Evolutionary conservation across 2,797 vertebrate genomes (phyloP).

Genomic region (Argya squamiceps): DNA sequence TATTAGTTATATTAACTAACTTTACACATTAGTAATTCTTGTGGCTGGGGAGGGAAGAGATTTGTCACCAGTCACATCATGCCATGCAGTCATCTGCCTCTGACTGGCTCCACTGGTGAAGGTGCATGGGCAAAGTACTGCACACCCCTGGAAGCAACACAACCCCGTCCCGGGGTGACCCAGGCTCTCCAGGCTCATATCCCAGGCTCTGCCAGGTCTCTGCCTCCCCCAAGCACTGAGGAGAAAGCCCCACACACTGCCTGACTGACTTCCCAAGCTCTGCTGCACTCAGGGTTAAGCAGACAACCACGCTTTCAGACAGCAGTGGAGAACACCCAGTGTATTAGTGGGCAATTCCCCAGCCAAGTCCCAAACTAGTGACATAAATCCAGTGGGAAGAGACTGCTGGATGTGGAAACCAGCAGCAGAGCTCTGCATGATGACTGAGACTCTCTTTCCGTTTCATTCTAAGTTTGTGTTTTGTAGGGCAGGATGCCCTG

Average conservation of each 20-base stretch:
- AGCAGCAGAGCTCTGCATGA: background rate
- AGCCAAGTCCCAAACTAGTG: background rate
- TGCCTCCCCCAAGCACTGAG: background rate
- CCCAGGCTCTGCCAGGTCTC: background rate
- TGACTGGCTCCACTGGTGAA: background rate
- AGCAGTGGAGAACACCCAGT: background rate
- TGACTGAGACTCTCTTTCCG: background rate
- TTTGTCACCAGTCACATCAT: background rate
- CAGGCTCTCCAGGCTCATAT: background rate
- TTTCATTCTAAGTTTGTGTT: conserved; percentile 35
- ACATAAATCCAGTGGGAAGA: background rate
- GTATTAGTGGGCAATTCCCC: background rate
- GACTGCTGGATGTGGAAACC: background rate
- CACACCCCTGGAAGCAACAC: background rate
- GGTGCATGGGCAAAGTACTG: background rate
- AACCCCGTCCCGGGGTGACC: background rate
- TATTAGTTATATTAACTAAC: background rate
- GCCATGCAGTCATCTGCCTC: background rate
- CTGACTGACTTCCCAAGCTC: background rate
- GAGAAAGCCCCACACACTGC: background rate
- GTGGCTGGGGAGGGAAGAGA: background rate
- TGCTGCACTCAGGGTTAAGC: background rate
- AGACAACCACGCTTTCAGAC: background rate
- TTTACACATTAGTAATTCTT: background rate
- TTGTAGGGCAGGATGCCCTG: conserved; percentile 65